Evolutionary conservation across 2,888 invertebrate species (phyloP).

Genomic region (Orchesellides sinensis): DNA sequence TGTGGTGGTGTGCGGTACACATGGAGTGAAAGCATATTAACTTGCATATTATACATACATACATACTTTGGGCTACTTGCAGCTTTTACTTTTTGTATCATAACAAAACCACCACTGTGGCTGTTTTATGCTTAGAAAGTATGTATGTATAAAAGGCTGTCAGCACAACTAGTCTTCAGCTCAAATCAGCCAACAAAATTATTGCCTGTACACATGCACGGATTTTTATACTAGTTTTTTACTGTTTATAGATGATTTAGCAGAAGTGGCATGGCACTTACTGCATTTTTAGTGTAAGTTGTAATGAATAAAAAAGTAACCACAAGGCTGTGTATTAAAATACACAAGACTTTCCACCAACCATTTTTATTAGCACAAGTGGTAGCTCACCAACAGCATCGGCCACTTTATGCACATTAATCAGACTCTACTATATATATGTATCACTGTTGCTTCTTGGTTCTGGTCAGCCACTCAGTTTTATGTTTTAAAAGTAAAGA

Average conservation of each 20-base stretch:
- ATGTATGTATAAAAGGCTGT: not conserved
- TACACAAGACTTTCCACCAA: not conserved
- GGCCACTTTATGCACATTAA: not conserved
- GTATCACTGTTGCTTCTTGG: slow-evolving; percentile 39
- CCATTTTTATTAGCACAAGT: not conserved
- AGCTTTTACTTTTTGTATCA: no score
- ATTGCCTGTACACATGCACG: slow-evolving; percentile 62
- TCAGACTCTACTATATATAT: not conserved
- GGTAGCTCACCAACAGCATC: not conserved
- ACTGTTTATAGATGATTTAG: slow-evolving; percentile 50
- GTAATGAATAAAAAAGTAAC: slow-evolving; percentile 21
- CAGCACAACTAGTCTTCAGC: slow-evolving; percentile 42
- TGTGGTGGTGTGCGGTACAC: slow-evolving; percentile 47
- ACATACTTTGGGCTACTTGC: not conserved
- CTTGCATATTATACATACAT: not conserved
- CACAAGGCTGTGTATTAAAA: not conserved
- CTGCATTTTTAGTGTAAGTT: not conserved
- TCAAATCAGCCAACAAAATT: slow-evolving; percentile 59
- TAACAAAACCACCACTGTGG: not conserved
- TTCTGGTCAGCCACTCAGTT: not conserved
- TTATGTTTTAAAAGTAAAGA: no score
- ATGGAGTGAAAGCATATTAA: slow-evolving; percentile 54
- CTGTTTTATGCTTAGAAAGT: not conserved
- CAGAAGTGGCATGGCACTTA: slow-evolving; percentile 13
- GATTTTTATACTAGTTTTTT: slow-evolving; percentile 27